Percentiles rank a stretch among this genome's conserved stretches.
These are phyloP conservation scores for Xestia sexstrigata DNA, from an alignment of 2,888 invertebrate genomes.

Conservation along the genomic window DNA sequence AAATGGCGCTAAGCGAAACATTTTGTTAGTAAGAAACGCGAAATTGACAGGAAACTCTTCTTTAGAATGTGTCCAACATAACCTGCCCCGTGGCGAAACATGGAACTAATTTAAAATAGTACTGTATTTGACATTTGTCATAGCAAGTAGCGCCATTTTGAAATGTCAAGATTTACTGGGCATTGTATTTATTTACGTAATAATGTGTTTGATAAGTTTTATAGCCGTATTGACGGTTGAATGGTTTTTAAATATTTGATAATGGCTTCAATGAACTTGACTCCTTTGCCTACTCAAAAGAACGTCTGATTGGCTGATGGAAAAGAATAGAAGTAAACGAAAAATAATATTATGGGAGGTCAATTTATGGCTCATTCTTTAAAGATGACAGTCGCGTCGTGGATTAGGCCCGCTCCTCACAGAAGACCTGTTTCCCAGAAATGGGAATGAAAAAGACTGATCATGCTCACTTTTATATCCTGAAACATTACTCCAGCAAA, in stretches of 20 bases:
- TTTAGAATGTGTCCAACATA: slow-evolving; percentile 13
- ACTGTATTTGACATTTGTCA: slow-evolving; percentile 19
- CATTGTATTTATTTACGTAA: slow-evolving; percentile 13
- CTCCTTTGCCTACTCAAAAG: background rate
- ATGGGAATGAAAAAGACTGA: background rate
- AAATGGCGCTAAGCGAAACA: slow-evolving; percentile 72
- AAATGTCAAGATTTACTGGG: slow-evolving; percentile 3
- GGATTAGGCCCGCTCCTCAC: background rate
- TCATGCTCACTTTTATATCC: too few species aligned
- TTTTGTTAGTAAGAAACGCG: slow-evolving; percentile 51
- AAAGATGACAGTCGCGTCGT: too few species aligned
- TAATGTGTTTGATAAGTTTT: slow-evolving; percentile 47
- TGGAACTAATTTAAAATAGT: background rate
- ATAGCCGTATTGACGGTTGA: slow-evolving; percentile 38
- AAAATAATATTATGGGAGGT: background rate
- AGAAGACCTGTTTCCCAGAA: background rate
- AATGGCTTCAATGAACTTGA: slow-evolving; percentile 24
- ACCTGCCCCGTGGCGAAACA: background rate
- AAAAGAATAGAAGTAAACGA: background rate
- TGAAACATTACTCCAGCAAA: too few species aligned
- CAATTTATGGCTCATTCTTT: too few species aligned
- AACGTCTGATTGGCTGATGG: background rate
- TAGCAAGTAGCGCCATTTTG: slow-evolving; percentile 24
- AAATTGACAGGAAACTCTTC: slow-evolving; percentile 52
- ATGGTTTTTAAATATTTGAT: slow-evolving; percentile 29